phyloP scores from a whole-genome alignment of 2,888 invertebrate species.

The Adela reaumurella region DNA sequence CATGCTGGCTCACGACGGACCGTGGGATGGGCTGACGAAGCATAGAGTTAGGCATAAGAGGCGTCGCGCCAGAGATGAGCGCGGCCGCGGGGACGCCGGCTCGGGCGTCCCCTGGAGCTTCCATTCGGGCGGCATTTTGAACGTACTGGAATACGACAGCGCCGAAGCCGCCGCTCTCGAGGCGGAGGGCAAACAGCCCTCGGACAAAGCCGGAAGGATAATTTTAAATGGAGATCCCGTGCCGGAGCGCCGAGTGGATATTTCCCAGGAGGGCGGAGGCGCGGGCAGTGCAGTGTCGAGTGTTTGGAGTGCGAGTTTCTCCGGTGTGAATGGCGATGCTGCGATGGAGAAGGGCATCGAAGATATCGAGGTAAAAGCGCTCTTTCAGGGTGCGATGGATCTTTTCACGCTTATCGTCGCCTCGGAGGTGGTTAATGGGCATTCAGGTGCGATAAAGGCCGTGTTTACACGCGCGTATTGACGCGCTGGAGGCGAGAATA shows the following conservation, averaged over 20 bases:
- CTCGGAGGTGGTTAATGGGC: slow-evolving; percentile 46
- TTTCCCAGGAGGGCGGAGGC: slow-evolving; percentile 12
- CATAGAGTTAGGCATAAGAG: slow-evolving; percentile 49
- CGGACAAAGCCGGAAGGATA: slow-evolving; percentile 13
- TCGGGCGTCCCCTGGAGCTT: slow-evolving; percentile 49
- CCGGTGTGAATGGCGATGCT: slow-evolving; percentile 30
- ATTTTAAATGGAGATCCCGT: background rate
- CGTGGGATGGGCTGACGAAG: slow-evolving; percentile 28
- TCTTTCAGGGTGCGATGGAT: slow-evolving; percentile 1
- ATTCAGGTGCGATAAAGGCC: slow-evolving; percentile 20
- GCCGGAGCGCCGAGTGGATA: background rate
- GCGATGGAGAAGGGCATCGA: slow-evolving; percentile 38
- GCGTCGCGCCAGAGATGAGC: slow-evolving; percentile 37
- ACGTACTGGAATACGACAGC: slow-evolving; percentile 48
- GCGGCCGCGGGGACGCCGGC: slow-evolving; percentile 41
- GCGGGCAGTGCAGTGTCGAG: slow-evolving; percentile 44
- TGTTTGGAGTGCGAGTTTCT: slow-evolving; percentile 31
- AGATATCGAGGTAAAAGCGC: slow-evolving; percentile 10
- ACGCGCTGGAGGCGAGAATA: background rate
- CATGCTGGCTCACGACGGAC: slow-evolving; percentile 37
- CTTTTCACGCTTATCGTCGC: slow-evolving; percentile 48
- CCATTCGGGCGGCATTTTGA: slow-evolving; percentile 48
- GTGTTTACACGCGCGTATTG: background rate
- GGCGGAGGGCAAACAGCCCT: slow-evolving; percentile 29
- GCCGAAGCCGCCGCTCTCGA: slow-evolving; percentile 51